Conservation (phyloP, 2,113 vertebrate species). For the Cyanocitta stelleri region DNA sequence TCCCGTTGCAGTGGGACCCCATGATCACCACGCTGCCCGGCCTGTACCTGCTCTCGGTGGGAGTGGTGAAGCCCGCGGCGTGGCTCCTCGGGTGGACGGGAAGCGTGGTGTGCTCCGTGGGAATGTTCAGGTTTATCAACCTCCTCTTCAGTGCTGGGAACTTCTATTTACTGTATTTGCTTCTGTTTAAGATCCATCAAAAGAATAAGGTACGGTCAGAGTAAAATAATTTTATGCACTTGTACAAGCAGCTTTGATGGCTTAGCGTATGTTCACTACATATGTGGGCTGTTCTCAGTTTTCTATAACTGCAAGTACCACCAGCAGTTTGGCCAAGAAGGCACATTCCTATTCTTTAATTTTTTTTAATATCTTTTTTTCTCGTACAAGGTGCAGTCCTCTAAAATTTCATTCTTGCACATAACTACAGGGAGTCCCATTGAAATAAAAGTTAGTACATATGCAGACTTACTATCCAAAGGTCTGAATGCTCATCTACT, state of each 20-base stretch:
- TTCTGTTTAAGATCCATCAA: constrained; percentile 82
- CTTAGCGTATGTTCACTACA: fast-evolving
- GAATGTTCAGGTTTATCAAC: constrained; percentile 93
- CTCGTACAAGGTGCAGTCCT: neutral
- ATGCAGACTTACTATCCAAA: neutral
- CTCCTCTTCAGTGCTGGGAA: constrained; percentile 92
- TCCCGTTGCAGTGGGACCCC: constrained; percentile 85
- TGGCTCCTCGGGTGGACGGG: constrained; percentile 86
- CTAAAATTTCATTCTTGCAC: neutral
- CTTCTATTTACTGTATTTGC: constrained; percentile 88
- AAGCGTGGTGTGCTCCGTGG: constrained; percentile 82
- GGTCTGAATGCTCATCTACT: neutral
- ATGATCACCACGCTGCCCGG: constrained; percentile 97
- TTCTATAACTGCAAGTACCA: neutral
- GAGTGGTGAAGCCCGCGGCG: constrained; percentile 81
- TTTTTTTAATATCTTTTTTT: neutral
- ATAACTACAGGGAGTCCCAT: neutral
- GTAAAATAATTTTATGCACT: neutral
- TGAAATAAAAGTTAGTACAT: neutral
- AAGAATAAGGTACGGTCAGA: constrained; percentile 81
- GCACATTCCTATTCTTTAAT: neutral
- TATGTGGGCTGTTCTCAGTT: neutral
- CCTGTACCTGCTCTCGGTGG: constrained; percentile 88
- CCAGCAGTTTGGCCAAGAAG: neutral
- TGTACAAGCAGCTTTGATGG: fast-evolving